Base-by-base conservation (phyloP, 2,113 vertebrate species). In the Cichladusa arquata region DNA sequence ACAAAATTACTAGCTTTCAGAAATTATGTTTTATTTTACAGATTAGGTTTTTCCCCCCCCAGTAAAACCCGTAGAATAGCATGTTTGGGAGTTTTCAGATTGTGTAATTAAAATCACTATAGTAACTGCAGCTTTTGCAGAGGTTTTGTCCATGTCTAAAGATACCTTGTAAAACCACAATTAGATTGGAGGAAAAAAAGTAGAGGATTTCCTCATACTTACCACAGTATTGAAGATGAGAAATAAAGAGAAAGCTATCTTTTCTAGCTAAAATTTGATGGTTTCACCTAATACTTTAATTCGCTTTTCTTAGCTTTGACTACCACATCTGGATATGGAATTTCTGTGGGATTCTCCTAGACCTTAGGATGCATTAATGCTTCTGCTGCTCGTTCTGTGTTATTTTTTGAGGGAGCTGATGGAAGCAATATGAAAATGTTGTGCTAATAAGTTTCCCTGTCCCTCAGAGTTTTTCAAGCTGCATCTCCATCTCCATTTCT, bases 81-180 rank as follows among this genome's bases (percentile, higher is more conserved):
- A n/a, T 86, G 44, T 81, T 94, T 90, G 67, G 67, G 71, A 85
- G 24, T 88, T 88, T 53, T 53, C 69, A 81, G 60, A 81, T 94
- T 72, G 76, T 62, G 72, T 83, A 95, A 94, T 90, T 93, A 54
- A 83, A 92, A 90, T 96, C 67, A 60, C 91, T 95, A 53, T 74
- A 78, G 86, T 67, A 93, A 76, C 73, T n/a, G 45, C 47, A 70
- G 18, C 11, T 92, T 95, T 87, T 87, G 48, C 78, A 47, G 51
- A 58, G 34, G 36, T 77, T 81, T 90, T 88, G 73, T 50, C 69
- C 45, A 1, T 84, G 44, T 29, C 69, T 85, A 18, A 65, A 58
- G 66, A 54, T 57, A 20, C 1, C 1, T 38, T 82, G 19, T 87
- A 89, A 96, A 94, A 64, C 16, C 48, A 42, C 60, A 86, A 6